Evolutionary conservation across 2,797 vertebrate genomes (phyloP).

Genomic region (Phalanger gymnotis): DNA sequence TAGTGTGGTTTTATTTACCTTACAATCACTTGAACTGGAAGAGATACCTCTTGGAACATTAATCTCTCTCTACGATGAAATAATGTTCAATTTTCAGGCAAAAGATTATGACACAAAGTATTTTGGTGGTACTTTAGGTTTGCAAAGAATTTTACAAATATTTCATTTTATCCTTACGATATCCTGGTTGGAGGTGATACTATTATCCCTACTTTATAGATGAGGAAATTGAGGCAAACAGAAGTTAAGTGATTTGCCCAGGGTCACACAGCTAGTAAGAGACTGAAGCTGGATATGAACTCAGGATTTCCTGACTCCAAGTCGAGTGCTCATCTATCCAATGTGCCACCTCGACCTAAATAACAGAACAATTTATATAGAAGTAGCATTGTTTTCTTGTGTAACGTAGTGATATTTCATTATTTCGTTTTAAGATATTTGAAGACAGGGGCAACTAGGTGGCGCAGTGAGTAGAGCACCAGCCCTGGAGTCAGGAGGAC

Average conservation of each 20-base stretch:
- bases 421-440: neutral
- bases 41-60: neutral
- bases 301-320: neutral
- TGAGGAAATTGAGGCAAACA: neutral
- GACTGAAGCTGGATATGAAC: neutral
- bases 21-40: neutral
- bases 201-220: neutral
- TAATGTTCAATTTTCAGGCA: neutral
- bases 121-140: neutral
- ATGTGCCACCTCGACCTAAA: neutral
- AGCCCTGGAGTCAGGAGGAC: too few relatives aligned
- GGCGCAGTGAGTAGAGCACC: too few relatives aligned
- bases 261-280: neutral
- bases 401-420: neutral
- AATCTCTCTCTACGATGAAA: neutral
- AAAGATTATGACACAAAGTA: neutral
- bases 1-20: neutral
- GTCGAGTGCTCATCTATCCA: neutral
- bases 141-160: neutral
- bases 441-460: too few relatives aligned
- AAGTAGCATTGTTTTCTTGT: neutral
- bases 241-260: neutral
- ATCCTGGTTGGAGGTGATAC: neutral
- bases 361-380: neutral
- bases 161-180: neutral